Conservation (phyloP, 2,113 vertebrate species). For the Petrocephalus zakoni region DNA sequence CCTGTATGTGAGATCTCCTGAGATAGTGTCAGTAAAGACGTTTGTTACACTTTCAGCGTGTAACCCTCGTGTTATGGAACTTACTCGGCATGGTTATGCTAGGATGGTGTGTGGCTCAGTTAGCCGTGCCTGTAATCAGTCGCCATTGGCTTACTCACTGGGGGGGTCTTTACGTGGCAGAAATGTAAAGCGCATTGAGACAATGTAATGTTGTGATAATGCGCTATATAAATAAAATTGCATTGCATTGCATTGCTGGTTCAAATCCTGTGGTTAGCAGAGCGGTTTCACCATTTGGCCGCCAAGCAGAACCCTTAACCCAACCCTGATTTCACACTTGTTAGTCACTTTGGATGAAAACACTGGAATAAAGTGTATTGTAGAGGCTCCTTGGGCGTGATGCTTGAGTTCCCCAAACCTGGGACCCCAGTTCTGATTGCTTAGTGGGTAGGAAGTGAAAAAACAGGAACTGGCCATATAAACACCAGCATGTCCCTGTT, state of each 20-base stretch:
- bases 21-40: neutral
- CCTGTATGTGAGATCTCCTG: neutral
- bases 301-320: neutral
- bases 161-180: too few species aligned
- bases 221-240: too few species aligned
- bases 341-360: neutral
- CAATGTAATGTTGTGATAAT: too few species aligned
- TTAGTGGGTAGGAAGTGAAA: neutral
- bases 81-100: neutral
- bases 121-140: neutral
- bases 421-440: neutral
- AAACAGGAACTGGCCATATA: neutral
- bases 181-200: too few species aligned
- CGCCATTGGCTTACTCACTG: too few species aligned
- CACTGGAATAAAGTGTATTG: neutral
- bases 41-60: neutral
- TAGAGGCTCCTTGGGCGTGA: neutral
- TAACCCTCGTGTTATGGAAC: neutral
- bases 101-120: neutral
- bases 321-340: neutral
- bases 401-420: neutral
- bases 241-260: too few species aligned
- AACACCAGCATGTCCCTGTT: too few species aligned
- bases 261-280: neutral
- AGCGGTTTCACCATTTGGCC: neutral